Base-by-base conservation (phyloP, 1,140 invertebrate species). In the Drosophila tsacasi region DNA sequence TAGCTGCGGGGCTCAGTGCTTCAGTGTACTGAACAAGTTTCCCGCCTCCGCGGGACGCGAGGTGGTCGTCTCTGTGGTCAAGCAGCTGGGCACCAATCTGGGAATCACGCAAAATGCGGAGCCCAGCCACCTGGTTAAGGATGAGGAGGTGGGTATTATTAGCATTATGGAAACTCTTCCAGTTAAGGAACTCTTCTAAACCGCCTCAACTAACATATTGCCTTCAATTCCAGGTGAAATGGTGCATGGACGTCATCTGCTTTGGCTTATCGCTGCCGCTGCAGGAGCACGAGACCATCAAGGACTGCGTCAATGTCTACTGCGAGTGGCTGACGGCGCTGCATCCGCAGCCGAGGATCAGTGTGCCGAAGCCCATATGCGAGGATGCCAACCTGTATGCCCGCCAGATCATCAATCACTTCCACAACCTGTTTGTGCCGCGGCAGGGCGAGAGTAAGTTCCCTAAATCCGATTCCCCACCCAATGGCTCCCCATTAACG, bases 351-450 rank as follows among this genome's bases (percentile, higher is more conserved):
- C 97, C 97, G 3, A 97, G 97, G 83, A 94, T 96, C 77, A 95
- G 96, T 79, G 97, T 99, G 21, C 98, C 98, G 1, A 95, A 95
- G 83, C 97, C 97, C 3, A 96, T 99, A 15, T 94, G 95, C 40
- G 96, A 98, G 57, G 97, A 98, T 92, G 97, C 98, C 0, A 98
- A 98, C 92, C 95, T 97, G 64, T 99, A 99, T 94, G 97, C 97
- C 2, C 94, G 97, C 74, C 97, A 96, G 93, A 99, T 99, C 77
- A 96, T 99, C 27, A 95, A 96, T 55, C 98, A 99, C 94, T 96
- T 99, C 66, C 97, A 99, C 90, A 99, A 99, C 94, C 94, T 99
- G 47, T 99, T 99, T 94, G 96, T 98, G 44, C 98, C 98, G n/a
- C 94, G 98, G 52, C 96, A 96, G 92, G 97, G 97, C 81, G 97